Percentiles rank a stretch among this genome's conserved stretches.
These are phyloP conservation scores for Pseudanteris insignis DNA, from an alignment of 2,888 invertebrate species.

Conservation along the genomic window DNA sequence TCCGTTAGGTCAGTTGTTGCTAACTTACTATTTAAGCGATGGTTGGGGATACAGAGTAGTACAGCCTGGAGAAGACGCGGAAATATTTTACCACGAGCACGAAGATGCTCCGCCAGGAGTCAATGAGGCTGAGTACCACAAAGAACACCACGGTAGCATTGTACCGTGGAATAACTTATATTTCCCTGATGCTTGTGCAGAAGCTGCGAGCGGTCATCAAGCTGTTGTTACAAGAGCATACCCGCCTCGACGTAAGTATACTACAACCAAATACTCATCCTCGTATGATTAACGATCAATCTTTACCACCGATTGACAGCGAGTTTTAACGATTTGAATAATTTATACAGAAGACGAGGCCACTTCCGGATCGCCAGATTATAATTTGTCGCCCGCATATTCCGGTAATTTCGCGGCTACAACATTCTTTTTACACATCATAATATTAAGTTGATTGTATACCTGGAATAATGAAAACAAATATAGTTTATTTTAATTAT, in stretches of 20 bases:
- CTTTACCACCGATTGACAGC: too few species aligned
- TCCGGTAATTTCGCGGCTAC: conserved; percentile 30
- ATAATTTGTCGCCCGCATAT: conserved; percentile 27
- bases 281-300: too few species aligned
- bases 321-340: too few species aligned
- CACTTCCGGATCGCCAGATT: conserved; percentile 20
- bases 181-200: conserved; percentile 76
- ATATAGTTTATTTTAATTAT: too few species aligned
- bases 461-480: background rate
- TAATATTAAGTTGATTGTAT: conserved; percentile 2
- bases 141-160: conserved; percentile 69
- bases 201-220: conserved; percentile 28
- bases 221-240: conserved; percentile 24
- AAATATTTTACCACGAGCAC: conserved; percentile 71
- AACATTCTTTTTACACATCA: conserved; percentile 3
- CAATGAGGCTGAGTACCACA: conserved; percentile 49
- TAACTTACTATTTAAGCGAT: conserved; percentile 81
- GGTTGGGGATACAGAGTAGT: conserved; percentile 81
- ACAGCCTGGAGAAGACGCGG: conserved; percentile 75
- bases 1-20: conserved; percentile 73
- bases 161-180: conserved; percentile 76
- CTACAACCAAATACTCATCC: background rate
- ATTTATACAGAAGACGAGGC: conserved; percentile 21
- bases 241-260: conserved; percentile 35
- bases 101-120: conserved; percentile 49